These are phyloP conservation scores for Pectinophora gossypiella DNA, from an alignment of 1,140 invertebrate genomes.

Conservation along the genomic window DNA sequence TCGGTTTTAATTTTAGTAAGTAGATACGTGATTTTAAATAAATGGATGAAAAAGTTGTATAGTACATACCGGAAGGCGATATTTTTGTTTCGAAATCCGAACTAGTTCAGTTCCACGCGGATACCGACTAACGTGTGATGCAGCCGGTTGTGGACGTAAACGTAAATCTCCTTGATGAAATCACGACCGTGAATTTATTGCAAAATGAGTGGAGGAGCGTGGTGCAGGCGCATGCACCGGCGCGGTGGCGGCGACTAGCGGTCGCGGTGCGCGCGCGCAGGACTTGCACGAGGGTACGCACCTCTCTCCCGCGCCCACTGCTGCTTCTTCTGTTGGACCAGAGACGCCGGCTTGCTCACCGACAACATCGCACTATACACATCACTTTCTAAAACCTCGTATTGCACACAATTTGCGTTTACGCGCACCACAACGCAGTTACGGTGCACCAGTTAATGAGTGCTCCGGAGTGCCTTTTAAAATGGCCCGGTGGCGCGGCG, in stretches of 20 bases:
- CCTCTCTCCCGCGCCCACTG: slow-evolving; percentile 87
- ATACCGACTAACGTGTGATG: neutral
- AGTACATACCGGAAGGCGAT: neutral
- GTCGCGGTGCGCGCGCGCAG: slow-evolving; percentile 2
- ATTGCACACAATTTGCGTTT: slow-evolving; percentile 55
- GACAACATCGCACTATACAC: slow-evolving; percentile 65
- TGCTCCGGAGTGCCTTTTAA: slow-evolving; percentile 55
- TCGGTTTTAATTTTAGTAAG: too few species aligned
- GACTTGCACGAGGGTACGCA: slow-evolving; percentile 48
- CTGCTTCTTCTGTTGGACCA: slow-evolving; percentile 83
- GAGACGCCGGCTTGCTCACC: slow-evolving; percentile 73
- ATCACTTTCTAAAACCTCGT: slow-evolving; percentile 67
- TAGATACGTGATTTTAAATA: too few species aligned
- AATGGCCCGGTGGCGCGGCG: slow-evolving; percentile 57
- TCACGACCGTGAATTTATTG: slow-evolving; percentile 38
- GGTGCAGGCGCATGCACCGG: slow-evolving; percentile 12
- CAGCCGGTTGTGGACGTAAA: neutral
- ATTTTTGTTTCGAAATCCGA: neutral
- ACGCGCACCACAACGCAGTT: slow-evolving; percentile 45
- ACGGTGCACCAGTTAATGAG: slow-evolving; percentile 66
- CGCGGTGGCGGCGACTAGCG: slow-evolving; percentile 10
- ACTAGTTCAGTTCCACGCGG: neutral
- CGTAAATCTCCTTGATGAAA: slow-evolving; percentile 13
- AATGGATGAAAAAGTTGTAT: neutral
- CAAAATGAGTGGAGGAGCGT: slow-evolving; percentile 15